These are phyloP conservation scores for Microctonus brassicae DNA, from an alignment of 2,888 invertebrate species.

Conservation along the genomic window DNA sequence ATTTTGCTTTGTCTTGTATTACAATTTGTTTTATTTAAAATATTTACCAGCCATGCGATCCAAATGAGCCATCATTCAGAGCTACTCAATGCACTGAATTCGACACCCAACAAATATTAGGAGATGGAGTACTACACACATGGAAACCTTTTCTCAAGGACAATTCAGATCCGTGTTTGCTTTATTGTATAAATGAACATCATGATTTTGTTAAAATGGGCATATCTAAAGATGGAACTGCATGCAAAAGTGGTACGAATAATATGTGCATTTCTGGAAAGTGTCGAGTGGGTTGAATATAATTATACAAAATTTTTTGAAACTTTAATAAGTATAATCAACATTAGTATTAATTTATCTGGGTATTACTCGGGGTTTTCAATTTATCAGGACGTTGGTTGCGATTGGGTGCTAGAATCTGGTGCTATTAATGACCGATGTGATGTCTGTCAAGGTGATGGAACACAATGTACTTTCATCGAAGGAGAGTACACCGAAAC, in stretches of 20 bases:
- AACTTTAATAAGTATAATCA: too few species aligned
- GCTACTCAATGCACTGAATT: constrained; percentile 82
- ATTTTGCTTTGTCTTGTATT: neutral
- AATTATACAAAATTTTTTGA: too few species aligned
- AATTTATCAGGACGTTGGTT: constrained; percentile 85
- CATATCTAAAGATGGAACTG: constrained; percentile 87
- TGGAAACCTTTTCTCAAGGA: constrained; percentile 78
- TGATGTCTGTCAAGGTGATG: constrained; percentile 88
- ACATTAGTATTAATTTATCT: too few species aligned
- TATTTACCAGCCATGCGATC: constrained; percentile 73
- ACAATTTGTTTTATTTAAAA: neutral
- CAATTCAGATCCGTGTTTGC: constrained; percentile 80
- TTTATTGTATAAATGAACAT: constrained; percentile 85
- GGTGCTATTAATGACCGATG: constrained; percentile 85
- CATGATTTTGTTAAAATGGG: constrained; percentile 81
- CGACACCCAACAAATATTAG: constrained; percentile 72
- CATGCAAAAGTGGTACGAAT: constrained; percentile 84
- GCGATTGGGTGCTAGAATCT: constrained; percentile 90
- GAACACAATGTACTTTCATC: constrained; percentile 83
- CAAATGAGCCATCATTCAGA: constrained; percentile 81
- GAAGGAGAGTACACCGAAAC: constrained; percentile 73
- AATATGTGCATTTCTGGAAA: constrained; percentile 87
- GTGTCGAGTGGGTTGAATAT: constrained; percentile 75
- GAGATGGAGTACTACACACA: constrained; percentile 67
- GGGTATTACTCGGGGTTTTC: too few species aligned